phyloP scores from a whole-genome alignment of 2,888 invertebrate genomes.

The Carpatolechia fugitivella region DNA sequence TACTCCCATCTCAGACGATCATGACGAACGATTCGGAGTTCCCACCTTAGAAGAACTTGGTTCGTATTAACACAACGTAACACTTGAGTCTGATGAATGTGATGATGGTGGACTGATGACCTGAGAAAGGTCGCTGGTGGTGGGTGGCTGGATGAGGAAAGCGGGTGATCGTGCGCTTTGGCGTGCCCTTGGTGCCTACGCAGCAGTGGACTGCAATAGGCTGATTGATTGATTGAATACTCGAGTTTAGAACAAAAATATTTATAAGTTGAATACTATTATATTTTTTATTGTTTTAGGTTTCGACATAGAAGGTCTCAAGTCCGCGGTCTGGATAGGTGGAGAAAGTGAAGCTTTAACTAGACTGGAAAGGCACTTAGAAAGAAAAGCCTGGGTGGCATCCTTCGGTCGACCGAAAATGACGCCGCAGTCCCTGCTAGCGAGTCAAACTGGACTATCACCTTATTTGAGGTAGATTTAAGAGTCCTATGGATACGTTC shows the following conservation, averaged over 20 bases:
- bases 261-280: too few relatives aligned
- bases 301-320: conserved; percentile 86
- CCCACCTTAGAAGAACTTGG: conserved; percentile 92
- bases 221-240: too few relatives aligned
- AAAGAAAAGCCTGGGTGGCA: conserved; percentile 94
- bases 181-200: too few relatives aligned
- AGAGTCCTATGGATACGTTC: too few relatives aligned
- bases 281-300: conserved; percentile 71
- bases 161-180: too few relatives aligned
- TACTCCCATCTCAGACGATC: conserved; percentile 86
- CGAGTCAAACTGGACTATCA: conserved; percentile 90
- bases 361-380: conserved; percentile 87
- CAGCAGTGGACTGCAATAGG: too few relatives aligned
- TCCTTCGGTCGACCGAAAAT: conserved; percentile 93
- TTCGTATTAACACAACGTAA: conserved; percentile 41
- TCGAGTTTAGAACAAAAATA: too few relatives aligned
- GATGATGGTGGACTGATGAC: too few relatives aligned
- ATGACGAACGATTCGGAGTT: conserved; percentile 90
- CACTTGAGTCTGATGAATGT: too few relatives aligned
- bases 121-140: too few relatives aligned
- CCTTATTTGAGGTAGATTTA: conserved; percentile 82
- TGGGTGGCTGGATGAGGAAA: too few relatives aligned
- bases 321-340: conserved; percentile 87
- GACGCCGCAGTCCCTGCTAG: conserved; percentile 90
- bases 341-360: conserved; percentile 87